Evolutionary conservation across 2,888 invertebrate genomes (phyloP).

Genomic region (Hirtodrosophila duncani): DNA sequence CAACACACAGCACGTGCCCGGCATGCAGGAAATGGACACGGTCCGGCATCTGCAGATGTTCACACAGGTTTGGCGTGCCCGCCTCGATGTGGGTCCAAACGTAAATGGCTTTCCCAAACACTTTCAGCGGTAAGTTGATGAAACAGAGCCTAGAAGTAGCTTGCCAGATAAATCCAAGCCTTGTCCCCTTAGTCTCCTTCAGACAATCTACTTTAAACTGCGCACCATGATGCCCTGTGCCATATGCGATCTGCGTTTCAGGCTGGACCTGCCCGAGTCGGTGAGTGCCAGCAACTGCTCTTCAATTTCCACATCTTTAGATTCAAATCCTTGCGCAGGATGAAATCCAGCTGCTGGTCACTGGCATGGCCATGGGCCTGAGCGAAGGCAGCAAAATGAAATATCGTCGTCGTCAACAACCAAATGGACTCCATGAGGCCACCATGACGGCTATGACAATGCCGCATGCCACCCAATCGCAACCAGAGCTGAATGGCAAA

Average conservation of each 20-base stretch:
- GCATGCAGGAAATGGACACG: conserved; percentile 83
- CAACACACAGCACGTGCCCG: conserved; percentile 87
- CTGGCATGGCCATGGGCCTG: conserved; percentile 89
- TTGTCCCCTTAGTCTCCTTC: conserved; percentile 79
- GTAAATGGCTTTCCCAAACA: conserved; percentile 80
- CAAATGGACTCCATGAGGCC: conserved; percentile 52
- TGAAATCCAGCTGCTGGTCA: conserved; percentile 84
- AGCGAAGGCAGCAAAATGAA: conserved; percentile 81
- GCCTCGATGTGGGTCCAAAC: conserved; percentile 80
- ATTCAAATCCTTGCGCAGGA: conserved; percentile 77
- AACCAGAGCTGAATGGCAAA: conserved; percentile 56
- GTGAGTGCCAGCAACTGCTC: conserved; percentile 76
- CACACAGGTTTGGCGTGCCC: conserved; percentile 88
- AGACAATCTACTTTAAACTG: conserved; percentile 92
- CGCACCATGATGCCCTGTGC: conserved; percentile 92
- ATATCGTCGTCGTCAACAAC: conserved; percentile 76
- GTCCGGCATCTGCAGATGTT: conserved; percentile 89
- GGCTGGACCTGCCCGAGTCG: conserved; percentile 91
- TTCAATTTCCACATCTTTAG: not conserved
- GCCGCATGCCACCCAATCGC: conserved; percentile 41
- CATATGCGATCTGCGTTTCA: conserved; percentile 88
- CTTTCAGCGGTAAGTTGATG: conserved; percentile 78
- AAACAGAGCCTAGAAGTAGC: not conserved
- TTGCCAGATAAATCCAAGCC: too few relatives aligned
- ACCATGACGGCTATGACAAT: not conserved